A percentile compares a stretch with the other conserved stretches of the same genome.
These are phyloP conservation scores for Phengaris alcon DNA, from an alignment of 2,888 invertebrate genomes.

Conservation along the genomic window DNA sequence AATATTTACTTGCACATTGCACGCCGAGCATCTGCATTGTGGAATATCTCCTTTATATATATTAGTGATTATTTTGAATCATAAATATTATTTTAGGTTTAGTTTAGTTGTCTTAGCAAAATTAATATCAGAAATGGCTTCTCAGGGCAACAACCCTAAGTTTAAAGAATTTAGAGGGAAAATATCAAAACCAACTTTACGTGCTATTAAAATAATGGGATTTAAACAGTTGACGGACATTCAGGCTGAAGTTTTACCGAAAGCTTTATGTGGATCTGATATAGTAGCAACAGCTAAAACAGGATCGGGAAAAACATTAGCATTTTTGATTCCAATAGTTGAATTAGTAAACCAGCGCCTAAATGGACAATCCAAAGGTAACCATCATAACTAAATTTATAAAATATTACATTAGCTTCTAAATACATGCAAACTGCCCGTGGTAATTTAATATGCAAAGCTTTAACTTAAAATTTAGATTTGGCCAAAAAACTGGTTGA, in stretches of 20 bases:
- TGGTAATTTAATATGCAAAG: no score
- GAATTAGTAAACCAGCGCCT: slow-evolving; percentile 87
- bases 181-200: slow-evolving; percentile 86
- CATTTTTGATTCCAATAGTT: slow-evolving; percentile 96
- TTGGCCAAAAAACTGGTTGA: no score
- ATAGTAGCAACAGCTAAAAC: slow-evolving; percentile 97
- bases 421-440: no score
- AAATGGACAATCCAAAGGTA: slow-evolving; percentile 40
- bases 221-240: slow-evolving; percentile 96
- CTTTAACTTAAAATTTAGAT: slow-evolving; percentile 26
- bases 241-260: slow-evolving; percentile 91
- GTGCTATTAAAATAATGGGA: slow-evolving; percentile 90
- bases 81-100: neutral
- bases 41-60: no score
- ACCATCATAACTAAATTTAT: neutral
- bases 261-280: slow-evolving; percentile 92
- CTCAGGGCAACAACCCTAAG: slow-evolving; percentile 45
- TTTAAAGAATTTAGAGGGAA: slow-evolving; percentile 79
- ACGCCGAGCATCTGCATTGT: no score
- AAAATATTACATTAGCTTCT: no score
- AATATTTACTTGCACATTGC: no score
- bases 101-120: neutral
- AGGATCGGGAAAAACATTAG: slow-evolving; percentile 97
- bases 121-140: neutral
- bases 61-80: no score